Percentiles rank a stretch among this genome's conserved stretches.
These are phyloP conservation scores for Chrysina gloriosa DNA, from an alignment of 2,888 invertebrate genomes.

Conservation along the genomic window DNA sequence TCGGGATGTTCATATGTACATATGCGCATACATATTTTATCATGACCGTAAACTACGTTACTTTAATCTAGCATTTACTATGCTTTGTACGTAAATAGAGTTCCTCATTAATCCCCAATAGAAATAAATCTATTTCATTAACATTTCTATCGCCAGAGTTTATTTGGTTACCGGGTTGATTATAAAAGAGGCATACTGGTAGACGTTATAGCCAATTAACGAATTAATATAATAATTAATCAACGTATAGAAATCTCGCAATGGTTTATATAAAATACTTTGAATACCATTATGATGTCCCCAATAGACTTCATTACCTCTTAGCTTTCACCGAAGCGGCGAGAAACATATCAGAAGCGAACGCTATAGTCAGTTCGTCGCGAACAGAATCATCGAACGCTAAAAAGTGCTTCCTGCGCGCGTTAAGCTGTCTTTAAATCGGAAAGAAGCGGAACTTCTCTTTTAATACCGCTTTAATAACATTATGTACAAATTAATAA, in stretches of 20 bases:
- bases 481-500: not conserved
- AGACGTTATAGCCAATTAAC: constrained; percentile 15
- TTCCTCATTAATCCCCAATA: no score
- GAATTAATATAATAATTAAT: constrained; percentile 26
- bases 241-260: constrained; percentile 18
- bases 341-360: constrained; percentile 30
- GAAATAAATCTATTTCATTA: not conserved
- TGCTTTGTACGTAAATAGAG: no score
- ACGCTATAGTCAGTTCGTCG: constrained; percentile 37
- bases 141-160: not conserved
- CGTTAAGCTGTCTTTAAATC: not conserved
- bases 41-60: no score
- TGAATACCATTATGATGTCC: constrained; percentile 45
- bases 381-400: constrained; percentile 24
- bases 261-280: constrained; percentile 35
- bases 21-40: no score
- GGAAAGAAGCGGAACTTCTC: not conserved
- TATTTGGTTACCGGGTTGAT: not conserved
- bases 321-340: constrained; percentile 48
- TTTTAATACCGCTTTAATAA: not conserved
- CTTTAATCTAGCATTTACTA: no score
- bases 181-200: not conserved
- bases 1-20: no score
- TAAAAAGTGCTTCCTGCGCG: constrained; percentile 11
- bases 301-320: constrained; percentile 46